Conservation (phyloP, 2,797 vertebrate genomes). For the Hyperoplus lanceolatus region DNA sequence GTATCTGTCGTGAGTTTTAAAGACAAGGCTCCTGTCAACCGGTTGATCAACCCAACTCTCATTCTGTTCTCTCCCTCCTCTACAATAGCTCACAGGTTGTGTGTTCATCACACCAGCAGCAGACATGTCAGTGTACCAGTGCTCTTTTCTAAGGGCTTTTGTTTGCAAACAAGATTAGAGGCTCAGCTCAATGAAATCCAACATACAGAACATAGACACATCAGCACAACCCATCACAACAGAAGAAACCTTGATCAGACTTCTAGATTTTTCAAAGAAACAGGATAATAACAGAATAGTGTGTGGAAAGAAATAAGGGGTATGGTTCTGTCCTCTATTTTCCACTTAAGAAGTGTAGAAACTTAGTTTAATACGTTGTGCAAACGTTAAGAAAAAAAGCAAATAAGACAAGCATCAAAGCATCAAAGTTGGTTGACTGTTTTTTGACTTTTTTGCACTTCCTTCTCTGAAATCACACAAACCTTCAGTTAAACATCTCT, state of each 20-base stretch:
- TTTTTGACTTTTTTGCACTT: slow-evolving; percentile 16
- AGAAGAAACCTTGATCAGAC: slow-evolving; percentile 31
- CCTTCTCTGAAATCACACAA: slow-evolving; percentile 10
- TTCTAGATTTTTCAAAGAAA: slow-evolving; percentile 16
- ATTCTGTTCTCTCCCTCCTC: slow-evolving; percentile 38
- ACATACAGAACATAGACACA: slow-evolving; percentile 15
- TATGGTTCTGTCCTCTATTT: neutral
- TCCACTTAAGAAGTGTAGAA: neutral
- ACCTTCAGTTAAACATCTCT: neutral
- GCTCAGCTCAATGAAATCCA: slow-evolving; percentile 41
- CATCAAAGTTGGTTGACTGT: neutral
- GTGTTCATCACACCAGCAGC: slow-evolving; percentile 38
- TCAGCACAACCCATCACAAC: slow-evolving; percentile 26
- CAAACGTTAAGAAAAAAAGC: slow-evolving; percentile 17
- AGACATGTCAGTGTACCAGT: slow-evolving; percentile 14
- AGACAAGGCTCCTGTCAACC: slow-evolving; percentile 43
- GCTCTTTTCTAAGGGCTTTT: slow-evolving; percentile 25
- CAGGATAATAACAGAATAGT: slow-evolving; percentile 3
- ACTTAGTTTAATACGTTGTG: slow-evolving; percentile 1
- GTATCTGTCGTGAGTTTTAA: slow-evolving; percentile 45
- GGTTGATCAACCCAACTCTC: slow-evolving; percentile 57
- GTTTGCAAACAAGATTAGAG: slow-evolving; percentile 55
- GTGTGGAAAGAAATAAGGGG: slow-evolving; percentile 16
- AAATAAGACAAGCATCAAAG: too few relatives aligned
- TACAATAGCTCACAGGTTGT: slow-evolving; percentile 48